Evolutionary conservation across 2,113 vertebrate genomes (phyloP), one percentile per base, ranked within the genome.

Genomic region (Hylia prasina): DNA sequence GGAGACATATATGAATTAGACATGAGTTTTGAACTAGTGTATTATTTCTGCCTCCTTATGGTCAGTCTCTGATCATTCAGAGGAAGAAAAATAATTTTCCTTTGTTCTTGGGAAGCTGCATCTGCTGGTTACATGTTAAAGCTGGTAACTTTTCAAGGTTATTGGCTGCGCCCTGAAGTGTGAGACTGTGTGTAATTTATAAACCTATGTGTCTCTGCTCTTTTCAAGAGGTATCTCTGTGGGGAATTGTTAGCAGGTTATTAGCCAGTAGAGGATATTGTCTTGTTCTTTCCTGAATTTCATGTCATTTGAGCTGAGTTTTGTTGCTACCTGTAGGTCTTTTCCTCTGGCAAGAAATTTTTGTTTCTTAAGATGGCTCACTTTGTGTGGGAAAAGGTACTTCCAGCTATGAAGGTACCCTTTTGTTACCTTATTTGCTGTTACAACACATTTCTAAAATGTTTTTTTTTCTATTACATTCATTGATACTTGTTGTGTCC

Each of bases 181-280:
- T 75, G 60, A 79, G 22, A 68, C 30, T 40, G 0, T 70, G 20
- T 88, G 27, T 42, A 35, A 53, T 79, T 85, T 57, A 37, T 70
- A 83, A 68, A 71, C 9, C 54, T 33, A 40, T 33, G 11, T 63
- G 14, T 89, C 15, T 60, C 31, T 71, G 35, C 17, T 65, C 6
- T 60, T 94, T 91, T 61, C 15, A 81, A 48, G 69, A 60, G 8
- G 1, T 48, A 3, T 72, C 16, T 83, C 13, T 56, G 13, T 11
- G 7, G 14, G 8, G 2, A 35, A 30, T 7, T 58, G 12, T 76
- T 9, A 1, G 1, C 17, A 11, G 12, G 3, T 13, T 37, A 61
- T 82, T 86, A 33, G 51, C 18, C 31, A 37, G 10, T 53, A 31
- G n/a, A 57, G 28, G 13, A 20, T 81, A 23, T 69, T 83, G 6